phyloP scores from a whole-genome alignment of 2,797 vertebrate genomes.

The Hemitrygon akajei region DNA sequence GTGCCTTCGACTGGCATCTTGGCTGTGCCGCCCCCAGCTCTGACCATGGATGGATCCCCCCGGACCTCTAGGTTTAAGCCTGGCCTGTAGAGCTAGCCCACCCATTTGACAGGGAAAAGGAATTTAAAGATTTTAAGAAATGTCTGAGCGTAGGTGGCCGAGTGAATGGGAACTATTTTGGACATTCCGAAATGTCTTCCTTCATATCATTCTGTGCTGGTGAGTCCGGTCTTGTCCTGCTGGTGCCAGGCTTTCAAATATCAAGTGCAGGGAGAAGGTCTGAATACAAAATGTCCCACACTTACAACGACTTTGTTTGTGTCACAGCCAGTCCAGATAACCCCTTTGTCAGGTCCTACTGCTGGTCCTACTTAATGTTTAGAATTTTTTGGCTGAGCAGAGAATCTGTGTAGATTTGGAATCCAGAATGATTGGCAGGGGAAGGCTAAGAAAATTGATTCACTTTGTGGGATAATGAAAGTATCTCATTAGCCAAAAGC shows the following conservation, averaged over 20 bases:
- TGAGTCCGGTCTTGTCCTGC: not conserved
- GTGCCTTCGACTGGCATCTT: not conserved
- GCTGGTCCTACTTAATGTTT: not conserved
- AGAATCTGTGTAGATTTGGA: not conserved
- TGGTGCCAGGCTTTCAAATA: not conserved
- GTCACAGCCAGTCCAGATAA: not conserved
- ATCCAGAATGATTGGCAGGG: not conserved
- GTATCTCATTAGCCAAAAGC: not conserved
- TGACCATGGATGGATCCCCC: not conserved
- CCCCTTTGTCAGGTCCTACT: not conserved
- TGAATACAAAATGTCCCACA: no score
- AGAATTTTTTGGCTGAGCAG: not conserved
- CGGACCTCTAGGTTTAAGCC: not conserved
- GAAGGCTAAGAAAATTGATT: not conserved
- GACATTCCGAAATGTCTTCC: not conserved
- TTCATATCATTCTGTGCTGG: not conserved
- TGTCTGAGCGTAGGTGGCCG: not conserved
- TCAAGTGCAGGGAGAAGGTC: not conserved
- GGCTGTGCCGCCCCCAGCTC: not conserved
- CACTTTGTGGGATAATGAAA: not conserved
- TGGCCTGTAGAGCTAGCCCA: not conserved
- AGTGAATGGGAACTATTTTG: constrained; percentile 2
- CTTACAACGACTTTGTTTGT: not conserved
- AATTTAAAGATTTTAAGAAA: not conserved
- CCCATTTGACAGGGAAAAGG: not conserved